Evolutionary conservation across 37 sponge, comb jelly and placozoan species (phyloP).

Genomic region (Axinella damicornis): DNA sequence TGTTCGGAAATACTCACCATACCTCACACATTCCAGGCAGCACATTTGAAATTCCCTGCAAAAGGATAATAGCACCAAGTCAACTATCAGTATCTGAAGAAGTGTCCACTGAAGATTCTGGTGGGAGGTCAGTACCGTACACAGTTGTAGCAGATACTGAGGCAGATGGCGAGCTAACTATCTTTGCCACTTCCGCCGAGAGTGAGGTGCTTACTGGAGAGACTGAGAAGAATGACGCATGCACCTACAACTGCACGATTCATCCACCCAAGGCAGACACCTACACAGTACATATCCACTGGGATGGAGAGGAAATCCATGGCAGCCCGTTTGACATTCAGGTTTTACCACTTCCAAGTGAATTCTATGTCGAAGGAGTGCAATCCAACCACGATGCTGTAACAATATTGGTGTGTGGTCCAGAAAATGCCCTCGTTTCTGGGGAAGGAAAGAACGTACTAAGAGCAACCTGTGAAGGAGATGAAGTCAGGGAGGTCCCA

Average conservation of each 20-base stretch:
- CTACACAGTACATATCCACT: constrained; percentile 56
- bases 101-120: constrained; percentile 1
- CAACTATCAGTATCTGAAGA: constrained; percentile 19
- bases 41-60: constrained; percentile 65
- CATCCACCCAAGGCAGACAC: constrained; percentile 51
- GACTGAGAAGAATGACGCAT: not conserved
- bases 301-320: constrained; percentile 65
- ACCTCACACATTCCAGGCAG: constrained; percentile 61
- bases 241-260: constrained; percentile 10
- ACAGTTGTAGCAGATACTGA: constrained; percentile 43
- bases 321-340: constrained; percentile 77
- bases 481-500: constrained; percentile 39
- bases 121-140: constrained; percentile 36
- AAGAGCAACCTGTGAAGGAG: constrained; percentile 16
- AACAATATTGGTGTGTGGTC: no score
- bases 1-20: constrained; percentile 52
- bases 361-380: constrained; percentile 55
- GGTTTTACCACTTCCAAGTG: constrained; percentile 25
- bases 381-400: no score
- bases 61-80: constrained; percentile 37
- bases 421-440: no score
- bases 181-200: constrained; percentile 25
- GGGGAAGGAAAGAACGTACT: constrained; percentile 40
- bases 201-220: constrained; percentile 29
- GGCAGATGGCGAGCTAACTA: constrained; percentile 24